Percentiles rank a stretch among this genome's conserved stretches.
Conservation (phyloP, 2,888 invertebrate genomes). For the Patella depressa region DNA sequence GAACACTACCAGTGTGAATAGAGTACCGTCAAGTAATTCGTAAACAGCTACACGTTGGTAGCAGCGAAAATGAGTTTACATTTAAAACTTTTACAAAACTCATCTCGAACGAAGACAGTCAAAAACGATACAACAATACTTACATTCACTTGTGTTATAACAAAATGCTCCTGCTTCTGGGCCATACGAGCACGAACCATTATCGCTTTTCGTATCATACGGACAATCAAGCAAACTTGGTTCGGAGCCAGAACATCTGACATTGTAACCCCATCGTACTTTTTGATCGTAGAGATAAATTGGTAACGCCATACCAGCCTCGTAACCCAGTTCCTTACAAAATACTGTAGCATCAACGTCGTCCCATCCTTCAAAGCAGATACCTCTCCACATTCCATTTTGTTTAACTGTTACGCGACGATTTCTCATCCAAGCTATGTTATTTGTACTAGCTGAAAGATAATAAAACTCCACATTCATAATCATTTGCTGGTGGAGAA, state of each 20-base stretch:
- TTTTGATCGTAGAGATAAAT: neutral
- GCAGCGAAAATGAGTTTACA: no score
- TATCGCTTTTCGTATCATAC: neutral
- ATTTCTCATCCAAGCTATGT: neutral
- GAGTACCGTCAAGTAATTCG: no score
- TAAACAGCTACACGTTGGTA: no score
- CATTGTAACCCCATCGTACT: neutral
- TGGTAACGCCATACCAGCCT: neutral
- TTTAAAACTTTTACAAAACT: no score
- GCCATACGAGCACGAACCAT: neutral
- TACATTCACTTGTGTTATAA: neutral
- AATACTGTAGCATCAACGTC: neutral
- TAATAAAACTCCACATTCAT: no score
- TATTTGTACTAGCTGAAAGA: neutral
- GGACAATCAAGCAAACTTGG: neutral
- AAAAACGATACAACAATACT: neutral
- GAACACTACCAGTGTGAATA: no score
- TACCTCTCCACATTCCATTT: neutral
- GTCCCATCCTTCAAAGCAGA: neutral
- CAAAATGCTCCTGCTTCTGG: neutral
- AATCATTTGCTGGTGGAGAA: no score
- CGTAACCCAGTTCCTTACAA: neutral
- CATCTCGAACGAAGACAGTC: no score
- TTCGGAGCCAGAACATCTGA: neutral
- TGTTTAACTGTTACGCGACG: neutral